These are phyloP conservation scores for Scatophagus argus DNA, from an alignment of 2,113 vertebrate genomes.

Conservation along the genomic window DNA sequence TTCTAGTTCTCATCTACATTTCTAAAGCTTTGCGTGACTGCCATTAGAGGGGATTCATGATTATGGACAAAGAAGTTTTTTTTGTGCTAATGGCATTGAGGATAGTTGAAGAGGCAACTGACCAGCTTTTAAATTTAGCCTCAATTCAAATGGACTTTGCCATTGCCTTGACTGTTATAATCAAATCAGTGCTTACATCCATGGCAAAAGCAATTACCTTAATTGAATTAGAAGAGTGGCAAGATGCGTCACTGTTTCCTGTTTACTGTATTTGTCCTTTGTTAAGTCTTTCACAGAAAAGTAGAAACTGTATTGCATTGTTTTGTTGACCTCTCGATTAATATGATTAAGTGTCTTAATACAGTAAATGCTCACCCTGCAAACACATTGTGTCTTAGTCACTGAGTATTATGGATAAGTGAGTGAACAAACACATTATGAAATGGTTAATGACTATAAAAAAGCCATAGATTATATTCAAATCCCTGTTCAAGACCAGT, in stretches of 20 bases:
- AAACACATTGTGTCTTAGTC: too few relatives aligned
- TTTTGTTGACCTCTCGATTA: too few relatives aligned
- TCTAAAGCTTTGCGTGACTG: neutral
- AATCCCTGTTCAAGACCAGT: neutral
- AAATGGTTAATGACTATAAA: neutral
- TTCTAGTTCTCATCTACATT: neutral
- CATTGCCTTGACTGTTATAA: constrained; percentile 2
- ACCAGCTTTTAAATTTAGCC: neutral
- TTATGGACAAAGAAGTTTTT: neutral
- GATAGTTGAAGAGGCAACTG: neutral
- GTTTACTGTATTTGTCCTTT: neutral
- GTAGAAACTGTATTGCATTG: too few relatives aligned
- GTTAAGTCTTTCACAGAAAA: neutral
- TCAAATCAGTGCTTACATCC: neutral
- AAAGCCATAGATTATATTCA: neutral
- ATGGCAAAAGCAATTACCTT: constrained; percentile 12
- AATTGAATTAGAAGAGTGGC: constrained; percentile 11
- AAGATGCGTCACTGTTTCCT: neutral
- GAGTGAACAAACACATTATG: neutral
- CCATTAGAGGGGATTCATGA: constrained; percentile 28
- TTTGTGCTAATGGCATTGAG: neutral
- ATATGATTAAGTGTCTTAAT: too few relatives aligned
- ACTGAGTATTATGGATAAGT: too few relatives aligned
- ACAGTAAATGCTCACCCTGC: too few relatives aligned
- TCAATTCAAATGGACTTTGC: neutral